Evolutionary conservation across 2,797 vertebrate genomes (phyloP).

Genomic region (Melanotaenia parkinsoni): DNA sequence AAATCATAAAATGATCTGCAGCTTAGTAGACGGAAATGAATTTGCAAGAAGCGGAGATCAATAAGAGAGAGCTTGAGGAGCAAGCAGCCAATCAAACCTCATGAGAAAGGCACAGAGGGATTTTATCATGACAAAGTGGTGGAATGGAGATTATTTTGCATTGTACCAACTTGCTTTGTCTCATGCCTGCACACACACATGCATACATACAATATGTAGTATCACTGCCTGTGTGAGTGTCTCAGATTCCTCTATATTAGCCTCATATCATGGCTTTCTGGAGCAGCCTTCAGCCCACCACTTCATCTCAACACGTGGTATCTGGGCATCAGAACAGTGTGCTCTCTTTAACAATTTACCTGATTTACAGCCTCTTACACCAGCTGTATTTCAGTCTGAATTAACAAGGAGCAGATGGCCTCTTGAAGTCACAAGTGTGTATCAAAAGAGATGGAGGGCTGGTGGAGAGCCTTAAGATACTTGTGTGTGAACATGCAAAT

Average conservation of each 20-base stretch:
- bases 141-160: slow-evolving; percentile 22
- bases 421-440: slow-evolving; percentile 62
- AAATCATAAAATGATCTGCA: slow-evolving; percentile 42
- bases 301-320: slow-evolving; percentile 36
- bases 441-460: slow-evolving; percentile 41
- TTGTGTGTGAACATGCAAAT: slow-evolving; percentile 48
- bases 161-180: slow-evolving; percentile 16
- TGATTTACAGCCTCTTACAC: slow-evolving; percentile 53
- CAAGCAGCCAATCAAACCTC: slow-evolving; percentile 21
- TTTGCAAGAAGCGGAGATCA: slow-evolving; percentile 41
- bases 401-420: slow-evolving; percentile 70
- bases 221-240: not conserved
- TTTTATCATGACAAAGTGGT: slow-evolving; percentile 19
- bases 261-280: slow-evolving; percentile 14
- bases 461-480: slow-evolving; percentile 24
- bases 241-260: slow-evolving; percentile 10
- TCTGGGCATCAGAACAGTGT: slow-evolving; percentile 26
- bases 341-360: slow-evolving; percentile 55
- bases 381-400: slow-evolving; percentile 48
- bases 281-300: slow-evolving; percentile 19
- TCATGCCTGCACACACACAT: slow-evolving; percentile 9
- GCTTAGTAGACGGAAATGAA: slow-evolving; percentile 54
- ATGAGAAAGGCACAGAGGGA: slow-evolving; percentile 11
- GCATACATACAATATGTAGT: not conserved
- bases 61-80: slow-evolving; percentile 18